Evolutionary conservation across 2,888 invertebrate genomes (phyloP), one percentile per base, ranked within the genome.

Genomic region (Tinea pellionella): DNA sequence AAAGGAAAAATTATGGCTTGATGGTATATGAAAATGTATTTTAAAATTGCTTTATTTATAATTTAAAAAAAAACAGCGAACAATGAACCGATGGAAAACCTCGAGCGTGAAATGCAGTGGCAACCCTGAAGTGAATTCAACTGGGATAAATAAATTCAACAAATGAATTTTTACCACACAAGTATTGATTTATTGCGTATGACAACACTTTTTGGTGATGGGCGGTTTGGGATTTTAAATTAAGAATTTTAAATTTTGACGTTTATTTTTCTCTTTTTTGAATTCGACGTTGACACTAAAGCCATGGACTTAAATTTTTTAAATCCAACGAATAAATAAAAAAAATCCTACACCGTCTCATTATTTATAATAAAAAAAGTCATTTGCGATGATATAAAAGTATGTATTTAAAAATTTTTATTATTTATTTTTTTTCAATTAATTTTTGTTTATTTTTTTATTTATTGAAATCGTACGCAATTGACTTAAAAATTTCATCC

Each of bases 71-170:
- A 73, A 71, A 72, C 78, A 87, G 88, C 80, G 0, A 88, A 86
- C 81, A 82, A 88, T 79, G 88, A 88, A 74, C 86, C 88, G 62
- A 72, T 87, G 65, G 88, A 88, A 77, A 88, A 85, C 66, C 77
- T 88, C 64, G 88, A 88, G 65, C 78, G 85, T 6, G 88, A 88
- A 61, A 72, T 88, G 72, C 85, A 81, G 68, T 77, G 76, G 61
- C 19, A 43, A 42, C 56, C 60, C 19, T 63, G 63, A 62, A 29
- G n/a, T 6, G 42, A 19, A 13, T 42, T n/a, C 55, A 18, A 58
- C 15, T 19, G 73, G 37, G 19, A 18, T 24, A 6, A n/a, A 53
- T n/a, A 53, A 24, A 53, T 53, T 53, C 53, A 19, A 24, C 24
- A n/a, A 16, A 16, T 51, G 53, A 53, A 53, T 47, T 47, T n/a